Conservation (phyloP, 1,140 invertebrate genomes). For the Drosophila persimilis region DNA sequence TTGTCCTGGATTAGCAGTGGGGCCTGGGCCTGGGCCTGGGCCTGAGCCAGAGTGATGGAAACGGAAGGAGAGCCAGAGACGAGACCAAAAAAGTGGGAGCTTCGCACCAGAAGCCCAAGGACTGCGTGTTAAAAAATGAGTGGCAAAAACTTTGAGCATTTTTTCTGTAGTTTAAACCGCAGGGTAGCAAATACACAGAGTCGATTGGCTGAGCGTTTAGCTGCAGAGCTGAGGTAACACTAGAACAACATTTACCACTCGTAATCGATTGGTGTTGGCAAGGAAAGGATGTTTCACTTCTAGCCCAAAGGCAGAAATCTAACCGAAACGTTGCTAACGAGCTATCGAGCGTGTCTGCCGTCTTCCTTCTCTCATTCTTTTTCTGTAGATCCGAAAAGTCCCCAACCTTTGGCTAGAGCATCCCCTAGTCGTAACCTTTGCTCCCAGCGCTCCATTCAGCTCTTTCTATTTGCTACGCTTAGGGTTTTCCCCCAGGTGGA, state of each 20-base stretch:
- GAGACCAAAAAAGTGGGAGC: slow-evolving; percentile 1
- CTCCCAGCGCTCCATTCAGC: slow-evolving; percentile 29
- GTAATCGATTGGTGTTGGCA: not conserved
- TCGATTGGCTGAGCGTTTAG: slow-evolving; percentile 17
- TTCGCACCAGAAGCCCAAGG: slow-evolving; percentile 51
- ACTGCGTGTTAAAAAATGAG: slow-evolving; percentile 68
- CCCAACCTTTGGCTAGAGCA: slow-evolving; percentile 14
- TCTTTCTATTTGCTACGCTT: slow-evolving; percentile 28
- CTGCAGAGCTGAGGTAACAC: not conserved
- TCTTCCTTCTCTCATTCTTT: too few species aligned
- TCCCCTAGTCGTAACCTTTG: slow-evolving; percentile 20
- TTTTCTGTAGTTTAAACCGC: slow-evolving; percentile 16
- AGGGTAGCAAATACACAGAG: slow-evolving; percentile 2
- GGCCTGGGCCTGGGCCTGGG: slow-evolving; percentile 45
- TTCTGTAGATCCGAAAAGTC: not conserved
- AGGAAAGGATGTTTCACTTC: too few species aligned
- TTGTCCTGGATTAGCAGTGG: slow-evolving; percentile 80
- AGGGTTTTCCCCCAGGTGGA: slow-evolving; percentile 25
- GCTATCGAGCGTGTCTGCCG: too few species aligned
- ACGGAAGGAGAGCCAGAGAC: not conserved
- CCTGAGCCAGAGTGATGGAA: slow-evolving; percentile 9
- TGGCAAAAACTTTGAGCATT: slow-evolving; percentile 68
- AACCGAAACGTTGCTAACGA: not conserved
- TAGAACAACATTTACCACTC: not conserved
- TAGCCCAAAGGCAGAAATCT: slow-evolving; percentile 8